phyloP scores from a whole-genome alignment of 2,113 vertebrate species.

The Ginglymostoma cirratum region DNA sequence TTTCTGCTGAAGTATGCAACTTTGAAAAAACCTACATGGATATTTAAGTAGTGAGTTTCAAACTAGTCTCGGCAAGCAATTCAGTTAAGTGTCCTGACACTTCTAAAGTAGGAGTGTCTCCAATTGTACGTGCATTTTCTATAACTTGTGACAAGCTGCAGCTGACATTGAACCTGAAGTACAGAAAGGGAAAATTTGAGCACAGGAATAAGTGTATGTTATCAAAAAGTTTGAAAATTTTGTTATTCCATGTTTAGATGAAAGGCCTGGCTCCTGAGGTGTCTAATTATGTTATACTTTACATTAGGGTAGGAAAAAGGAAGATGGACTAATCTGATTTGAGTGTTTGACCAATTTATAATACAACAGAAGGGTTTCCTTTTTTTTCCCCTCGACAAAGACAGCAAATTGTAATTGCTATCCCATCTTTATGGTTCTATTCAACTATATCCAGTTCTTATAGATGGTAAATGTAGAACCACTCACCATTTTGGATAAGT shows the following conservation, averaged over 20 bases:
- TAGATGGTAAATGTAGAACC: no score
- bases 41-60: background rate
- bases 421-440: no score
- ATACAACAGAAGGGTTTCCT: no score
- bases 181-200: background rate
- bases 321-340: background rate
- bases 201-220: background rate
- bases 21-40: background rate
- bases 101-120: background rate
- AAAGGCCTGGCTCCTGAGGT: background rate
- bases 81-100: background rate
- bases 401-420: no score
- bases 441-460: no score
- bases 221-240: background rate
- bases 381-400: no score
- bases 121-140: background rate
- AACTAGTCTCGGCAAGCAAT: background rate
- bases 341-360: background rate
- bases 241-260: background rate
- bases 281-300: background rate
- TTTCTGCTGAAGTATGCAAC: background rate
- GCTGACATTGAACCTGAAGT: background rate
- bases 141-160: background rate
- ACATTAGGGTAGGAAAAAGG: background rate
- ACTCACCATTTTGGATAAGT: no score